phyloP scores from a whole-genome alignment of 2,888 invertebrate species.

The Coenonympha arcania region DNA sequence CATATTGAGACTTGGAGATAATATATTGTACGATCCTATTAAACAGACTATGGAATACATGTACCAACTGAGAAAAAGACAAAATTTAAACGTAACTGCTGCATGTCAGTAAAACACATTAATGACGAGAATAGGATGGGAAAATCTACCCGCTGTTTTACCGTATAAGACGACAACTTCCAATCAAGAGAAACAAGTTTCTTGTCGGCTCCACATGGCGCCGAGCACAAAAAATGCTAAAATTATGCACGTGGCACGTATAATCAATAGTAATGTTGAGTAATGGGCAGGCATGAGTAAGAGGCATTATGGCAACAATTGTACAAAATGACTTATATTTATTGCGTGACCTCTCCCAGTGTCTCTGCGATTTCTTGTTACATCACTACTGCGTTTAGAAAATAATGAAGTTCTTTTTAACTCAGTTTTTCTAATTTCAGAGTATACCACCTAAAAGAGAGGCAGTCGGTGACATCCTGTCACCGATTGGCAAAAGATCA shows the following conservation, averaged over 20 bases:
- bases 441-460: no score
- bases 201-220: constrained; percentile 43
- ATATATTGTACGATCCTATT: neutral
- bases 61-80: neutral
- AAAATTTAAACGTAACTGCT: constrained; percentile 4
- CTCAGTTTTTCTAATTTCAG: no score
- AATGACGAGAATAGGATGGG: constrained; percentile 9
- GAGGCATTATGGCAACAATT: constrained; percentile 7
- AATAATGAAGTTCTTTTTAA: no score
- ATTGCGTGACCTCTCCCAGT: neutral
- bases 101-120: neutral
- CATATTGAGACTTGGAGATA: no score
- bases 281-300: constrained; percentile 17
- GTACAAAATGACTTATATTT: constrained; percentile 11
- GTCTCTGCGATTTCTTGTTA: neutral
- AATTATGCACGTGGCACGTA: constrained; percentile 19
- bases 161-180: constrained; percentile 24
- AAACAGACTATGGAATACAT: neutral
- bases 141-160: constrained; percentile 9
- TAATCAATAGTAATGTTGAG: constrained; percentile 17
- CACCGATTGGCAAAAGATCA: no score
- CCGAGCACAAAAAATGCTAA: constrained; percentile 40
- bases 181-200: constrained; percentile 31
- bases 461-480: no score
- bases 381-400: no score